A percentile compares a stretch with the other conserved stretches of the same genome.
These are phyloP conservation scores for Campaea margaritaria DNA, from an alignment of 2,888 invertebrate species.

Conservation along the genomic window DNA sequence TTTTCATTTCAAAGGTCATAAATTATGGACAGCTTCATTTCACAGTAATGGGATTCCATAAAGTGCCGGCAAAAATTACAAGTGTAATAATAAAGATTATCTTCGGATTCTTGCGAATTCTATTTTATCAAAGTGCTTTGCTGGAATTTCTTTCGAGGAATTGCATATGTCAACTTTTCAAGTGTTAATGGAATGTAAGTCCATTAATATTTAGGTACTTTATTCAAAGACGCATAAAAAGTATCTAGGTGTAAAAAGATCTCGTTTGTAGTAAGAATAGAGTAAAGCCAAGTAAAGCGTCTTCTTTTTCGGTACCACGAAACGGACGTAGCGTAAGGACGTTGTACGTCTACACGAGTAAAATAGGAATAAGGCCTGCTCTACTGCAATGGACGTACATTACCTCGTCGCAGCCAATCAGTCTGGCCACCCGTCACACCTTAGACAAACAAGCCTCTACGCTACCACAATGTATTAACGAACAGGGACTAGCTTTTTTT, in stretches of 20 bases:
- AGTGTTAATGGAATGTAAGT: background rate
- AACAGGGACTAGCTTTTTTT: no score
- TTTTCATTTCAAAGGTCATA: slow-evolving; percentile 53
- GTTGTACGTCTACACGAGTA: background rate
- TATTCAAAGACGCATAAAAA: no score
- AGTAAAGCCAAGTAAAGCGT: no score
- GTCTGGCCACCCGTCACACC: background rate
- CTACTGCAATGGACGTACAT: background rate
- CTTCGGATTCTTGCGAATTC: slow-evolving; percentile 14
- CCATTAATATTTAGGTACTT: no score
- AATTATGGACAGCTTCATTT: slow-evolving; percentile 53
- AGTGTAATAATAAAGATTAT: slow-evolving; percentile 38
- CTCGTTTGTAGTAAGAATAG: no score
- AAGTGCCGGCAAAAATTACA: slow-evolving; percentile 44
- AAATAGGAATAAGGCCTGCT: background rate
- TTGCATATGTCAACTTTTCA: slow-evolving; percentile 6
- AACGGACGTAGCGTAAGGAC: no score
- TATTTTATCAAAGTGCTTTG: slow-evolving; percentile 14
- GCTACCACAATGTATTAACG: no score
- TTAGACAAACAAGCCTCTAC: background rate
- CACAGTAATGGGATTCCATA: slow-evolving; percentile 45
- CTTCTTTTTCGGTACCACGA: no score
- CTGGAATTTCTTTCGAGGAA: background rate
- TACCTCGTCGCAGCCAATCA: background rate
- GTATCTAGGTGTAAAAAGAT: no score